Percentiles rank a stretch among this genome's conserved stretches.
phyloP scores from a whole-genome alignment of 2,888 invertebrate species.

The Zygaena filipendulae region DNA sequence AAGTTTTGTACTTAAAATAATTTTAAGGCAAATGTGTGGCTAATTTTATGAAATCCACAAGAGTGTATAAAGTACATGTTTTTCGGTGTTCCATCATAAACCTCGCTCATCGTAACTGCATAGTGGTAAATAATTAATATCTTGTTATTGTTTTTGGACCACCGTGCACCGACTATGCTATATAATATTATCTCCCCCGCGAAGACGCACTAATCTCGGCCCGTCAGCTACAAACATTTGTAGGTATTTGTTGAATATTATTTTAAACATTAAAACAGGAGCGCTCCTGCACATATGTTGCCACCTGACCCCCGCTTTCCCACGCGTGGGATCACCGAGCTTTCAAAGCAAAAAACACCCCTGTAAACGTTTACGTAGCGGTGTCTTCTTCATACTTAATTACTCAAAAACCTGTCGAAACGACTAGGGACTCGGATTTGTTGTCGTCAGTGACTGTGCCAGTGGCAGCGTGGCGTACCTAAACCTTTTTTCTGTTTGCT shows the following conservation, averaged over 20 bases:
- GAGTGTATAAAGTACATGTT: slow-evolving; percentile 11
- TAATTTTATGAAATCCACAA: slow-evolving; percentile 2
- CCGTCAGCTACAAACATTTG: slow-evolving; percentile 35
- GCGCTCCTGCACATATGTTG: slow-evolving; percentile 54
- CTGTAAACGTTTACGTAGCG: slow-evolving; percentile 43
- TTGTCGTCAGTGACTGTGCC: slow-evolving; percentile 56
- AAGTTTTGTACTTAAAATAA: slow-evolving; percentile 3
- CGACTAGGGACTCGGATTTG: slow-evolving; percentile 27
- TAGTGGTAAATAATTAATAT: slow-evolving; percentile 27
- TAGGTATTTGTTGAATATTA: slow-evolving; percentile 50
- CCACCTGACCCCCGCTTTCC: slow-evolving; percentile 67
- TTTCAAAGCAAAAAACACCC: slow-evolving; percentile 43
- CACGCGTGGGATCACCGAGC: slow-evolving; percentile 45
- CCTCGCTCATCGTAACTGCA: slow-evolving; percentile 34
- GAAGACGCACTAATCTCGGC: slow-evolving; percentile 33
- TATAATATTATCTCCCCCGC: slow-evolving; percentile 46
- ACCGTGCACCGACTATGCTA: slow-evolving; percentile 30
- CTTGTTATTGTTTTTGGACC: slow-evolving; percentile 60
- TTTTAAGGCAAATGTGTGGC: slow-evolving; percentile 2
- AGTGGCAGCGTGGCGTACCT: slow-evolving; percentile 41
- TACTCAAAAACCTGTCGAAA: slow-evolving; percentile 27
- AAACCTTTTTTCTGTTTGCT: slow-evolving; percentile 59
- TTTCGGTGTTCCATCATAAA: slow-evolving; percentile 26
- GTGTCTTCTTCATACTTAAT: slow-evolving; percentile 27
- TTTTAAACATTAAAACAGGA: slow-evolving; percentile 57